phyloP scores from a whole-genome alignment of 2,888 invertebrate species.

The Synanthedon myopaeformis region DNA sequence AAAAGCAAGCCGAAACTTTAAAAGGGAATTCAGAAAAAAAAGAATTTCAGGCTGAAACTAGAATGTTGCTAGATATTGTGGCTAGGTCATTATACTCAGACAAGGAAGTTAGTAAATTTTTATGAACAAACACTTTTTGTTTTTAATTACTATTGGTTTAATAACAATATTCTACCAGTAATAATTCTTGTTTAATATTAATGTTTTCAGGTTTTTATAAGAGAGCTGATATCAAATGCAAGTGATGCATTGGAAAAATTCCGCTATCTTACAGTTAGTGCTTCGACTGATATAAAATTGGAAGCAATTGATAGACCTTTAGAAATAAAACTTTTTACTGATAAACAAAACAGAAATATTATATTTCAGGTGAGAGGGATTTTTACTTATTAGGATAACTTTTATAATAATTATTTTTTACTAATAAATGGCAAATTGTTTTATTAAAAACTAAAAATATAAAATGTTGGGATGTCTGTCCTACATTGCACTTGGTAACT shows the following conservation, averaged over 20 bases:
- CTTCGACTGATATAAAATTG: constrained; percentile 59
- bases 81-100: constrained; percentile 97
- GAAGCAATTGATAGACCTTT: constrained; percentile 74
- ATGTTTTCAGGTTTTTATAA: constrained; percentile 83
- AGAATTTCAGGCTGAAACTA: constrained; percentile 97
- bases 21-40: constrained; percentile 77
- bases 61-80: constrained; percentile 95
- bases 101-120: constrained; percentile 78
- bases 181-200: constrained; percentile 5
- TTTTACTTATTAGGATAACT: no score
- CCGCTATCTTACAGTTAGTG: constrained; percentile 78
- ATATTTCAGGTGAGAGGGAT: constrained; percentile 79
- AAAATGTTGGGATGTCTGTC: no score
- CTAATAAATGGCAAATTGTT: no score
- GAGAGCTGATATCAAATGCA: constrained; percentile 96
- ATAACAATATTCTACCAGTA: not conserved
- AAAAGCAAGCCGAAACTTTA: constrained; percentile 43
- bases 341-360: constrained; percentile 86
- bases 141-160: not conserved
- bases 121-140: no score
- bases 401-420: no score
- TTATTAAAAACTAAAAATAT: no score
- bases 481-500: no score
- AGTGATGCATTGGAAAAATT: constrained; percentile 98
- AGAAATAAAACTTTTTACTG: constrained; percentile 90